A percentile compares a stretch with the other conserved stretches of the same genome.
Evolutionary conservation across 2,888 invertebrate genomes (phyloP).

Genomic region (Mythimna albipuncta): DNA sequence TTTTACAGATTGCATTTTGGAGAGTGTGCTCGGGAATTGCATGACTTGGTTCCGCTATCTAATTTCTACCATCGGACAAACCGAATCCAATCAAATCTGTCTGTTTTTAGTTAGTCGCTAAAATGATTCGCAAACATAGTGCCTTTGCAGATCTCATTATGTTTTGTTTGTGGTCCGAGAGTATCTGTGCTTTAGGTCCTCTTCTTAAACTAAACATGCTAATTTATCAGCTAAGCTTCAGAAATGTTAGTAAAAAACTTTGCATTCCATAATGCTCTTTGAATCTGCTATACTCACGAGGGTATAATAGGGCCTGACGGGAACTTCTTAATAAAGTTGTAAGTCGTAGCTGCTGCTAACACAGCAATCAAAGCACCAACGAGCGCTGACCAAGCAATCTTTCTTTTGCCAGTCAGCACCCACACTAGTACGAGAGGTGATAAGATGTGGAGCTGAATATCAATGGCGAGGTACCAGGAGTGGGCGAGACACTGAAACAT

Average conservation of each 20-base stretch:
- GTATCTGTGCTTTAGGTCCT: too few relatives aligned
- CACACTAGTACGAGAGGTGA: slow-evolving; percentile 80
- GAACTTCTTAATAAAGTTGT: slow-evolving; percentile 73
- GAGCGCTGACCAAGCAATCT: slow-evolving; percentile 73
- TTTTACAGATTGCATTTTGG: too few relatives aligned
- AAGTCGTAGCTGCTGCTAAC: slow-evolving; percentile 69
- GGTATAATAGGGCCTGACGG: slow-evolving; percentile 65
- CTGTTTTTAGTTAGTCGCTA: too few relatives aligned
- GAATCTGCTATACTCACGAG: slow-evolving; percentile 67
- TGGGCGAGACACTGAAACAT: slow-evolving; percentile 78
- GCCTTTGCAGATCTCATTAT: too few relatives aligned
- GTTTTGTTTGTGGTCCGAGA: too few relatives aligned
- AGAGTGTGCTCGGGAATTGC: too few relatives aligned
- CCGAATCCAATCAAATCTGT: too few relatives aligned
- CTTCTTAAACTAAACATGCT: too few relatives aligned
- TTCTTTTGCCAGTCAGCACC: slow-evolving; percentile 70
- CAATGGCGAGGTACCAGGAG: slow-evolving; percentile 83
- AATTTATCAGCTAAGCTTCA: too few relatives aligned
- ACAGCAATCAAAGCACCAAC: slow-evolving; percentile 62
- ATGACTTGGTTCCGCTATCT: too few relatives aligned
- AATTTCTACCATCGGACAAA: too few relatives aligned
- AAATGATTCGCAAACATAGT: too few relatives aligned
- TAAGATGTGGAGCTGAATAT: slow-evolving; percentile 80
- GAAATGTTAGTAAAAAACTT: neutral
- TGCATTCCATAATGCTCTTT: neutral